Conservation (phyloP, 1,140 invertebrate genomes). For the Panagrolaimus sp. region DNA sequence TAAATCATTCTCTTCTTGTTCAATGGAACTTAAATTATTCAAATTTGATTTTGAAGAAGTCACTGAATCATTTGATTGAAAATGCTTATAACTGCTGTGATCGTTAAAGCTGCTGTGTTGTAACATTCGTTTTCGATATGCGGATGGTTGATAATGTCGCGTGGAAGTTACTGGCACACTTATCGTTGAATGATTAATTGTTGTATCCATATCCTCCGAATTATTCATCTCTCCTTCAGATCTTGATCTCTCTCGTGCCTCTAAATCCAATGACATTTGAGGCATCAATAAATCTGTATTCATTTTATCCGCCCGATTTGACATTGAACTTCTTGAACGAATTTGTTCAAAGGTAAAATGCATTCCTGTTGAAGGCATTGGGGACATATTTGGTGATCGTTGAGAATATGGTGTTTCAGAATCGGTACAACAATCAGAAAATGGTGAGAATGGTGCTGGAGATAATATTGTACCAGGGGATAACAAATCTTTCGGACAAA, state of each 20-base stretch:
- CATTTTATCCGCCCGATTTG: slow-evolving; percentile 35
- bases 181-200: slow-evolving; percentile 49
- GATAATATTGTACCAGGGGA: slow-evolving; percentile 51
- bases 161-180: slow-evolving; percentile 40
- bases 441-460: slow-evolving; percentile 55
- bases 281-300: slow-evolving; percentile 24
- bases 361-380: slow-evolving; percentile 25
- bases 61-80: slow-evolving; percentile 10
- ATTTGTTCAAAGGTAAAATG: slow-evolving; percentile 54
- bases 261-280: slow-evolving; percentile 23
- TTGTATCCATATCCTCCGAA: slow-evolving; percentile 34
- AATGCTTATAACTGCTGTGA: background rate
- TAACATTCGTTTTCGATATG: background rate
- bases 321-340: slow-evolving; percentile 50
- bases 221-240: slow-evolving; percentile 54
- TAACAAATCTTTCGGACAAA: slow-evolving; percentile 36
- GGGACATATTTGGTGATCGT: slow-evolving; percentile 53
- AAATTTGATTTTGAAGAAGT: slow-evolving; percentile 2
- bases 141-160: background rate
- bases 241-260: slow-evolving; percentile 46
- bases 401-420: slow-evolving; percentile 53
- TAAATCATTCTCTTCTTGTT: background rate
- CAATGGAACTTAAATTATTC: background rate
- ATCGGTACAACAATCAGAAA: slow-evolving; percentile 49
- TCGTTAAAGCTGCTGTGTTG: background rate